These are phyloP conservation scores for Caradrina clavipalpis DNA, from an alignment of 2,888 invertebrate genomes.

Conservation along the genomic window DNA sequence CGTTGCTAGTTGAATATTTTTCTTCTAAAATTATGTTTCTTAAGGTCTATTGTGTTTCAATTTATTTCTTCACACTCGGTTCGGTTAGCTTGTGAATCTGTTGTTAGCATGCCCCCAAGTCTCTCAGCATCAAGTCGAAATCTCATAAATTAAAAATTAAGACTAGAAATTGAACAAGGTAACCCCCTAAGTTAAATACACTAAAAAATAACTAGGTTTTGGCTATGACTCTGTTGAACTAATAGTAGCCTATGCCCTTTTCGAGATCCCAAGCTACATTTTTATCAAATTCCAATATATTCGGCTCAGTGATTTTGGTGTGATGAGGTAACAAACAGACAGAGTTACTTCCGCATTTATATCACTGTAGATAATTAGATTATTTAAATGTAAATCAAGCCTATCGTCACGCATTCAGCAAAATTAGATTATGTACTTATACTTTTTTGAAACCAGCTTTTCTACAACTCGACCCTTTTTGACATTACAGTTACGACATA, in stretches of 20 bases:
- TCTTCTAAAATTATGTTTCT: conserved; percentile 15
- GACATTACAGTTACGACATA: too few relatives aligned
- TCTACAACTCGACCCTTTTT: too few relatives aligned
- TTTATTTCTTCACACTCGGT: conserved; percentile 22
- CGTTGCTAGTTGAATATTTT: conserved; percentile 36
- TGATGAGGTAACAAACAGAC: not conserved
- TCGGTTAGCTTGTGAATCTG: conserved; percentile 11
- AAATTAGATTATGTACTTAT: too few relatives aligned
- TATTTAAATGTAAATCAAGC: too few relatives aligned
- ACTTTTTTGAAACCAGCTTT: too few relatives aligned
- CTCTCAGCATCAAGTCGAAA: not conserved
- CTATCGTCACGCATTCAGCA: too few relatives aligned
- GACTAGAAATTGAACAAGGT: not conserved
- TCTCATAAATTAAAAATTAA: not conserved
- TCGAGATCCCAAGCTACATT: not conserved
- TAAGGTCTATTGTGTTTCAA: conserved; percentile 8
- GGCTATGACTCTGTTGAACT: not conserved
- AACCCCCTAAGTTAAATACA: not conserved
- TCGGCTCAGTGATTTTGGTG: not conserved
- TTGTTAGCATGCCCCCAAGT: conserved; percentile 4
- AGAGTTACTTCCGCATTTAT: not conserved
- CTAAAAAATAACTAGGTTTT: not conserved
- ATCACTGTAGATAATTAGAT: not conserved
- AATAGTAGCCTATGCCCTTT: not conserved
- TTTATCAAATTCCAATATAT: too few relatives aligned